Conservation (phyloP, 2,113 vertebrate genomes). For the Dicrurus megarhynchus region DNA sequence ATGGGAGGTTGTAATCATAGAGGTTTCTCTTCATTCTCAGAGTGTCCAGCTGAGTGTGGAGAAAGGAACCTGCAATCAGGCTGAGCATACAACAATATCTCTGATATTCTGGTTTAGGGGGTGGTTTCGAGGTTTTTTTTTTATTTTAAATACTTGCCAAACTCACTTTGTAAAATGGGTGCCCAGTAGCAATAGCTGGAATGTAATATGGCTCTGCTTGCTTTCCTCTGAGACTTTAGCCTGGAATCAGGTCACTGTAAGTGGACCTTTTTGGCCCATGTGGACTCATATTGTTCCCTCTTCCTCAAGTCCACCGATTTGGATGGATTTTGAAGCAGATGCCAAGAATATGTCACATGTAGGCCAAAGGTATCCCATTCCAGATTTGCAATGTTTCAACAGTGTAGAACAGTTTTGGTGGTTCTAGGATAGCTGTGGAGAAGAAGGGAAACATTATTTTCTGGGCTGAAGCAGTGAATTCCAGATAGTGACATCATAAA, state of each 20-base stretch:
- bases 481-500: neutral
- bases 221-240: neutral
- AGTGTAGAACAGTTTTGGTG: neutral
- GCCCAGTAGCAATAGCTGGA: neutral
- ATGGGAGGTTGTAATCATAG: rapidly evolving
- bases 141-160: neutral
- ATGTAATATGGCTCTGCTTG: neutral
- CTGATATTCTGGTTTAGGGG: neutral
- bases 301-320: neutral
- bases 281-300: neutral
- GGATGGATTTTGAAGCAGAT: neutral
- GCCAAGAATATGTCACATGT: neutral
- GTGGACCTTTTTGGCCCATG: neutral
- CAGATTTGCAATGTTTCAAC: neutral
- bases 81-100: neutral
- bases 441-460: neutral
- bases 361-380: neutral
- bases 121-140: rapidly evolving
- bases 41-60: neutral
- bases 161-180: neutral
- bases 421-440: neutral
- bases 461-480: neutral
- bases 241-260: neutral
- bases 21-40: neutral
- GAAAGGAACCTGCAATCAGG: neutral